Base-by-base conservation (phyloP, 2,797 vertebrate genomes). In the Rhinophrynus dorsalis region DNA sequence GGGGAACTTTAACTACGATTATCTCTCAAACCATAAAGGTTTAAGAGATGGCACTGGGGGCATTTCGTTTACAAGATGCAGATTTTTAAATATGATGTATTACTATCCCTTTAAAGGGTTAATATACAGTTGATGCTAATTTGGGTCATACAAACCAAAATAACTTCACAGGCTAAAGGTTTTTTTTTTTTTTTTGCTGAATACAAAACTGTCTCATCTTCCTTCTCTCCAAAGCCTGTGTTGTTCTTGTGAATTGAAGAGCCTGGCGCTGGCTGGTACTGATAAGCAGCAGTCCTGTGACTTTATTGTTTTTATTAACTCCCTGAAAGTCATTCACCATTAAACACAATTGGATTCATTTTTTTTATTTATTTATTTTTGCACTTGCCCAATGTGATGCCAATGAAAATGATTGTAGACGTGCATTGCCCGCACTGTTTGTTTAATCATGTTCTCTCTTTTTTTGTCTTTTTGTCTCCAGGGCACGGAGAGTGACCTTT, bases 401-500 rank as follows among this genome's bases (percentile, higher is more conserved):
- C 77, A 82, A 45, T 67, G 76, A 80, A 81, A 81, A 78, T 72
- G 74, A 67, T n/a, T 74, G 68, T 12, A 74, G 55, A 48, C 68
- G 51, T 68, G 75, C 47, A 26, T n/a, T 73, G 67, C 76, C 74
- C 29, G 59, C 23, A 18, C 60, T 80, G 82, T 80, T 86, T 81
- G 80, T 75, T 83, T 78, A 79, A 80, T 84, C 80, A 88, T 23
- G 55, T 86, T 83, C 69, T 88, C 84, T 84, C 85, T 77, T 90
- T 85, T 75, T 90, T 79, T 90, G 83, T 86, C 35, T 78, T 91
- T 85, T 76, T 91, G 79, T 91, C 84, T 79, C 74, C 90, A 96
- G 95, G 93, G 90, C 88, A 79, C 92, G 88, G 92, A 91, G 88
- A 90, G 86, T 90, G 89, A 88, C 89, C 87, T 85, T 88, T 72